Conservation (phyloP, 2,888 invertebrate genomes). For the Ochropacha duplaris region DNA sequence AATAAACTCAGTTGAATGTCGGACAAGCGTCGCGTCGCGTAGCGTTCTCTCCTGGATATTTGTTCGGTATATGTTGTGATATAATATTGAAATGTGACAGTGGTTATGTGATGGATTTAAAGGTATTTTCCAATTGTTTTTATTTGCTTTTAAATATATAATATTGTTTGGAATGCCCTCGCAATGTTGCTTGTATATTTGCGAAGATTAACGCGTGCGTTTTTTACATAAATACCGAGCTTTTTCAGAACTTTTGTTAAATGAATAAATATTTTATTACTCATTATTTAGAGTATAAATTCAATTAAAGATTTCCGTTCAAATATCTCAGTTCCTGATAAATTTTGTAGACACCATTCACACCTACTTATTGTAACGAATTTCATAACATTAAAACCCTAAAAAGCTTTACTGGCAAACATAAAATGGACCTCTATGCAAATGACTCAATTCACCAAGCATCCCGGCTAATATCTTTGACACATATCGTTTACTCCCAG, state of each 20-base stretch:
- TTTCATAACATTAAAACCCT: background rate
- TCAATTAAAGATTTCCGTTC: too few species aligned
- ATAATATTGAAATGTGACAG: slow-evolving; percentile 2
- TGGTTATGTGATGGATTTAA: slow-evolving; percentile 5
- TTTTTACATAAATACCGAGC: background rate
- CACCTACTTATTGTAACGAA: background rate
- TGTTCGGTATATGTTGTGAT: background rate
- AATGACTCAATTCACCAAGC: background rate
- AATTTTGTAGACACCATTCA: too few species aligned
- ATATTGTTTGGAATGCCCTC: background rate
- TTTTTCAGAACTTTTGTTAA: background rate
- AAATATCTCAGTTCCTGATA: background rate
- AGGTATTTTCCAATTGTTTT: slow-evolving; percentile 1
- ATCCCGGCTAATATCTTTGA: background rate
- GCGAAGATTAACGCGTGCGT: background rate
- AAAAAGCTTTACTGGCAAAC: background rate
- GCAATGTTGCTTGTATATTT: background rate
- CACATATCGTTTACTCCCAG: background rate
- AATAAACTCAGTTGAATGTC: slow-evolving; percentile 72
- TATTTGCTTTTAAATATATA: background rate
- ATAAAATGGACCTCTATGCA: background rate
- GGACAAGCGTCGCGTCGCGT: slow-evolving; percentile 35
- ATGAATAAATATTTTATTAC: background rate
- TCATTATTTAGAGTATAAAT: background rate
- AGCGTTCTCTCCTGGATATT: background rate